Percentiles rank a stretch among this genome's conserved stretches.
These are phyloP conservation scores for Drosophila watanabei DNA, from an alignment of 1,140 invertebrate species.

Conservation along the genomic window DNA sequence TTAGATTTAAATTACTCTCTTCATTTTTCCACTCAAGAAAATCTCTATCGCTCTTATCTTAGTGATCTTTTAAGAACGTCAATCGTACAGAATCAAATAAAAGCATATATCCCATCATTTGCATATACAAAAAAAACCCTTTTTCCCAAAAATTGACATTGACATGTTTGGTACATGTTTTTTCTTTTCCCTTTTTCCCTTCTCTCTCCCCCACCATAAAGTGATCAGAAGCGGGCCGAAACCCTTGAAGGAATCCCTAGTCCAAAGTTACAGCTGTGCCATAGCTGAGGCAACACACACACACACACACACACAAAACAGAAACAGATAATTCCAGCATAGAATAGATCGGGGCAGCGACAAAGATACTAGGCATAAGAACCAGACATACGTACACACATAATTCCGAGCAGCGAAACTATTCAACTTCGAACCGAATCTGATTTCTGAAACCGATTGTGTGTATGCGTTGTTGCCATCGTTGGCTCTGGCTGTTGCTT, in stretches of 20 bases:
- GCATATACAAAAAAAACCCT: constrained; percentile 14
- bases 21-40: not conserved
- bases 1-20: not conserved
- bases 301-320: not conserved
- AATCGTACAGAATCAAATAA: not conserved
- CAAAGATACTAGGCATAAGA: constrained; percentile 50
- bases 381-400: constrained; percentile 36
- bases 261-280: constrained; percentile 59
- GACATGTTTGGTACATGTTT: constrained; percentile 38
- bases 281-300: constrained; percentile 28
- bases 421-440: constrained; percentile 83
- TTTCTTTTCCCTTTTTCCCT: not conserved
- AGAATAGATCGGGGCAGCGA: constrained; percentile 61
- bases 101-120: constrained; percentile 7
- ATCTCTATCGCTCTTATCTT: constrained; percentile 7
- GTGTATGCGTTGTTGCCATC: constrained; percentile 70
- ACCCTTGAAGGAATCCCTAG: constrained; percentile 32
- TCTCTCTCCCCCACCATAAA: not conserved
- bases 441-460: constrained; percentile 84
- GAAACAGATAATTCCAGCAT: constrained; percentile 43
- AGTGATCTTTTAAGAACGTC: constrained; percentile 4
- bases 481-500: constrained; percentile 46
- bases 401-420: constrained; percentile 61
- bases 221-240: constrained; percentile 19
- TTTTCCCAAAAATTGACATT: constrained; percentile 29